Evolutionary conservation across 1,140 invertebrate genomes (phyloP).

Genomic region (Diploscapter pachys): DNA sequence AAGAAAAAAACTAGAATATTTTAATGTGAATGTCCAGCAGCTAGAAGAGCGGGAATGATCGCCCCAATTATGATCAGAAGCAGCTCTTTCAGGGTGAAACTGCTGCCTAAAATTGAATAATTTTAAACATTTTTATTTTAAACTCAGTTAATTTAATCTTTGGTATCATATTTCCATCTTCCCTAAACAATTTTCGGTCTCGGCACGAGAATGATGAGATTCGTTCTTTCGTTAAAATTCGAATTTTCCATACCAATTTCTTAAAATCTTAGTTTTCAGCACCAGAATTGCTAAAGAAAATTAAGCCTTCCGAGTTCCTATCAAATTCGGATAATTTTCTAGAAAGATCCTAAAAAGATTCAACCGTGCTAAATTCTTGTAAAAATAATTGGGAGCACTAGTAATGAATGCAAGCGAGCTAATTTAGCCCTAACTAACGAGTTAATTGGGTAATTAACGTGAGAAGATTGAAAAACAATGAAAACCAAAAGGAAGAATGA

Average conservation of each 20-base stretch:
- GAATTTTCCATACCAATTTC: not conserved
- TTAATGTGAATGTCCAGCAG: slow-evolving; percentile 86
- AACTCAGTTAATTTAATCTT: not conserved
- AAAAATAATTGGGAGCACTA: too few relatives aligned
- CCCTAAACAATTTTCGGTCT: not conserved
- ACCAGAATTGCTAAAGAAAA: not conserved
- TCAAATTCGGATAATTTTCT: too few relatives aligned
- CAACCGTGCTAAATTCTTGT: too few relatives aligned
- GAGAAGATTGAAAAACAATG: too few relatives aligned
- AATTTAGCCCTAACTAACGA: too few relatives aligned
- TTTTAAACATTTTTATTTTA: not conserved
- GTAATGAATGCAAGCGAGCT: too few relatives aligned
- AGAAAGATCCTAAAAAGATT: too few relatives aligned
- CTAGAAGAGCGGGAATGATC: slow-evolving; percentile 78
- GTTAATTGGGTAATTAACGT: too few relatives aligned
- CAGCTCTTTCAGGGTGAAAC: slow-evolving; percentile 75
- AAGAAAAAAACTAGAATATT: not conserved
- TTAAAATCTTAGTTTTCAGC: not conserved
- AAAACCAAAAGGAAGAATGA: too few relatives aligned
- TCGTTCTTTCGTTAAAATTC: too few relatives aligned
- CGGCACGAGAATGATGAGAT: too few relatives aligned
- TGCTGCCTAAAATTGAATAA: slow-evolving; percentile 56
- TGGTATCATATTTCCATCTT: not conserved
- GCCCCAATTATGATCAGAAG: slow-evolving; percentile 78
- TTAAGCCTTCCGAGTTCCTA: too few relatives aligned